phyloP scores from a whole-genome alignment of 2,888 invertebrate genomes.

The Ligdia adustata region DNA sequence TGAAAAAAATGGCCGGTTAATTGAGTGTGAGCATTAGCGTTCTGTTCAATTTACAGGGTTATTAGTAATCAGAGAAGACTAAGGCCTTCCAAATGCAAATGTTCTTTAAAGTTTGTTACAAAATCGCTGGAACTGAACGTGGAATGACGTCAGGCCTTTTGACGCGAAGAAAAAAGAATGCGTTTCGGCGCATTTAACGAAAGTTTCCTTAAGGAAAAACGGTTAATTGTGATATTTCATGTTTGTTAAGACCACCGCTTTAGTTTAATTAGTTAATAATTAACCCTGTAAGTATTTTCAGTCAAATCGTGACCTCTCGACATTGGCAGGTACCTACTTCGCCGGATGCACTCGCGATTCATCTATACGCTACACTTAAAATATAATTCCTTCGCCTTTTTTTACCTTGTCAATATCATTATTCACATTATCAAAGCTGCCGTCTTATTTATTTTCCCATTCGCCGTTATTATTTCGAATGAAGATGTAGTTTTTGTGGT shows the following conservation, averaged over 20 bases:
- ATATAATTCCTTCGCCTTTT: conserved; percentile 39
- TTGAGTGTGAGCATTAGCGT: conserved; percentile 24
- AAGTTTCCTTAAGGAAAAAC: no score
- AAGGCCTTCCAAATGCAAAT: no score
- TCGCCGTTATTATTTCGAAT: conserved; percentile 66
- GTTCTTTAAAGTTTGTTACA: no score
- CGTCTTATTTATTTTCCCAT: conserved; percentile 70
- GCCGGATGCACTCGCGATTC: conserved; percentile 52
- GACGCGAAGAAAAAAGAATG: no score
- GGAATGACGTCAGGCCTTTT: no score
- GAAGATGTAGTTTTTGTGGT: conserved; percentile 70
- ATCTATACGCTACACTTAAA: conserved; percentile 51
- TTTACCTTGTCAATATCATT: conserved; percentile 61
- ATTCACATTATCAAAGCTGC: conserved; percentile 64
- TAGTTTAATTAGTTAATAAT: no score
- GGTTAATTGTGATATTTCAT: no score
- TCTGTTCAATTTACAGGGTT: background rate
- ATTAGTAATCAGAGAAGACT: no score
- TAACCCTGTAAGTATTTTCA: no score
- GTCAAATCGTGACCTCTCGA: conserved; percentile 34
- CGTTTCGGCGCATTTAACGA: no score
- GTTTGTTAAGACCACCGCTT: no score
- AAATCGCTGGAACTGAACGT: no score
- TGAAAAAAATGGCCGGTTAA: conserved; percentile 30
- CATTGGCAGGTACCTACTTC: conserved; percentile 26